Base-by-base conservation (phyloP, 2,113 vertebrate genomes). In the Atherinomorus stipes region DNA sequence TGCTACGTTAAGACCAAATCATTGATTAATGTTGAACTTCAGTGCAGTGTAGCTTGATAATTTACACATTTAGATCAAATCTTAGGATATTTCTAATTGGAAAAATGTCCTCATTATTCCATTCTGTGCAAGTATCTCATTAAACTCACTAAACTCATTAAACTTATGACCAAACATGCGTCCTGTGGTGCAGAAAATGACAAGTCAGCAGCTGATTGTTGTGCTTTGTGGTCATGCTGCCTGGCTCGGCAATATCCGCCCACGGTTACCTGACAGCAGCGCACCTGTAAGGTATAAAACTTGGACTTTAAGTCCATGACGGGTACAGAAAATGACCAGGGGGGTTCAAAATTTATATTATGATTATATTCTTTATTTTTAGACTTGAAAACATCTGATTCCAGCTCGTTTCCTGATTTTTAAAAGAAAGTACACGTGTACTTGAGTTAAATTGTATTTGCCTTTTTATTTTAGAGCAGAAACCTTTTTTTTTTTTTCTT, bases 161-260 rank as follows among this genome's bases (percentile, higher is more conserved):
- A 22, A 49, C 51, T 56, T 53, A 60, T 76, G 28, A 28, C 12
- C 22, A 31, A 68, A 23, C 4, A 58, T 26, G 18, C 44, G 73
- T 68, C 67, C 73, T 53, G 68, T 47, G 18, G 70, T 63, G 67
- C 40, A 42, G 65, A 73, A 77, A 71, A 61, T 75, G 69, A 74
- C 52, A 64, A 62, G 49, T 78, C 74, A 82, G 82, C 80, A 72
- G 57, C 57, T 81, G 62, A 87, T 73, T 60, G 28, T 58, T 65
- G 71, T 8, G 49, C 50, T 23, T 8, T 60, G 70, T 50, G 45
- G 88, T 80, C 76, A 84, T 70, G 25, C 54, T 60, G 81, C 50
- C 28, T 47, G 44, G 5, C 25, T 1, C 65, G 75, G 44, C 51
- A 53, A 59, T 60, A 45, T 76, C 68, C 53, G 7, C 84, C 85